These are phyloP conservation scores for Aleiodes sp. DNA, from an alignment of 1,140 invertebrate species.

Conservation along the genomic window DNA sequence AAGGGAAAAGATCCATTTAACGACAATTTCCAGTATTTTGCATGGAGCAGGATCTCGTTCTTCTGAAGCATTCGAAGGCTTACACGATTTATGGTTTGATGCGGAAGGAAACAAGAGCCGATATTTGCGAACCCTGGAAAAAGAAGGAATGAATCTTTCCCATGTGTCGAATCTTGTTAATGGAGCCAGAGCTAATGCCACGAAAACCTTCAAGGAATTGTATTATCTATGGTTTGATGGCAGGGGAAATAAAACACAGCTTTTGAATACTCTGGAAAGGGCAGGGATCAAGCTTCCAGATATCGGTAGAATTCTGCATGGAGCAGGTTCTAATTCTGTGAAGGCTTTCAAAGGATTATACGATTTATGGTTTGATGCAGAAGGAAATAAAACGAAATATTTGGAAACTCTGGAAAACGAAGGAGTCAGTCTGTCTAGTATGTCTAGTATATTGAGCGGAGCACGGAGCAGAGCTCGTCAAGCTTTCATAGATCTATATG, in stretches of 20 bases:
- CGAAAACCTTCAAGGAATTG: constrained; percentile 41
- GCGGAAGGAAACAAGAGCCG: neutral
- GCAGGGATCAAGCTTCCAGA: constrained; percentile 27
- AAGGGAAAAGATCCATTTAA: constrained; percentile 34
- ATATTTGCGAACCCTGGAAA: neutral
- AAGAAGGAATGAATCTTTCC: neutral
- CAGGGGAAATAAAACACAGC: constrained; percentile 35
- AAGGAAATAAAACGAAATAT: neutral
- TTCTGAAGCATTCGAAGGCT: neutral
- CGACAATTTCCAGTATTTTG: neutral
- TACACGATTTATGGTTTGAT: neutral
- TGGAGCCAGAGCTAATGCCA: constrained; percentile 43
- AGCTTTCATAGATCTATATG: constrained; percentile 44
- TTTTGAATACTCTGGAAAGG: constrained; percentile 37
- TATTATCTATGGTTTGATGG: constrained; percentile 44
- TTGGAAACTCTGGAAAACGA: neutral
- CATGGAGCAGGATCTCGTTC: neutral
- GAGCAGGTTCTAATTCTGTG: neutral
- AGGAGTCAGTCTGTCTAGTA: neutral
- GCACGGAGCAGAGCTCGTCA: constrained; percentile 41
- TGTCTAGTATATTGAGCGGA: constrained; percentile 45
- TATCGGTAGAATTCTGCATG: neutral
- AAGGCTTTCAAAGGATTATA: neutral
- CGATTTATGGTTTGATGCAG: neutral
- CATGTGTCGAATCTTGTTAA: constrained; percentile 44